phyloP scores from a whole-genome alignment of 2,113 vertebrate species.

The Vulpes ferrilata region DNA sequence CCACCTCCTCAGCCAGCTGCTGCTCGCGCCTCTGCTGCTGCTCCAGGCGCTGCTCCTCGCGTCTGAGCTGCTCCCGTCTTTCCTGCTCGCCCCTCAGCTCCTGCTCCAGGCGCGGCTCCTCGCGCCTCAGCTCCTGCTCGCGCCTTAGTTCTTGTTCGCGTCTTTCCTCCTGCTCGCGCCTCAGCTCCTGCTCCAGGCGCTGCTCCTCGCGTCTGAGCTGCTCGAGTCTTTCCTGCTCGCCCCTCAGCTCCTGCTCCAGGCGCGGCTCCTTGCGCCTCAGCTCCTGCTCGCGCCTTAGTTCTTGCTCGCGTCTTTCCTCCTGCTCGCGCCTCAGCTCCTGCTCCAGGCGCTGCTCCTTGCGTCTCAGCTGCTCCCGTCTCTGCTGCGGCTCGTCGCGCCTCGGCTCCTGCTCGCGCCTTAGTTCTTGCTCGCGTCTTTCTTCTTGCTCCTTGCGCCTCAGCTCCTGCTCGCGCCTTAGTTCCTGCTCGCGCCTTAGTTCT shows the following conservation, averaged over 20 bases:
- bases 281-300: not conserved
- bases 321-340: not conserved
- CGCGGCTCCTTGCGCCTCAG: not conserved
- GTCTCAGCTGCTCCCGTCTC: not conserved
- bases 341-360: not conserved
- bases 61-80: not conserved
- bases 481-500: not conserved
- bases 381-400: too few species aligned
- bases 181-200: not conserved
- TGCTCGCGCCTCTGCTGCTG: not conserved
- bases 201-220: not conserved
- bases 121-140: not conserved
- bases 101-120: not conserved
- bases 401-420: not conserved
- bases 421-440: not conserved
- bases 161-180: too few species aligned
- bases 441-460: not conserved
- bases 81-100: not conserved
- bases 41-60: not conserved
- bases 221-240: not conserved
- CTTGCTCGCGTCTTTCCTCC: not conserved
- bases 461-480: too few species aligned
- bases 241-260: not conserved
- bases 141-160: not conserved
- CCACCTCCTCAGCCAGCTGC: not conserved